Evolutionary conservation across 2,113 vertebrate species (phyloP), one percentile per base, ranked within the genome.

Genomic region (Ginglymostoma cirratum): DNA sequence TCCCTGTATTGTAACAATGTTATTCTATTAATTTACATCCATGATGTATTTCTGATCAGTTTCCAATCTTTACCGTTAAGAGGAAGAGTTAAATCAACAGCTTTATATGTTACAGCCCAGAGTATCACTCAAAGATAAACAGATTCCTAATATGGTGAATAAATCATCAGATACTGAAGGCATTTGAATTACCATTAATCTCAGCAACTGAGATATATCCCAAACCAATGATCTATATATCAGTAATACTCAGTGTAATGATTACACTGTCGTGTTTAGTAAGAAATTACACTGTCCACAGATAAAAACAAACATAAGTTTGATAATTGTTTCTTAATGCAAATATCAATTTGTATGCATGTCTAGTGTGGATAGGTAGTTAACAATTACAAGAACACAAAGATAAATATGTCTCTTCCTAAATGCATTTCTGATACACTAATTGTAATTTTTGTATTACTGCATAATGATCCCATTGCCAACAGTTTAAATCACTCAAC

Each of bases 401-500:
- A 92, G n/a, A 67, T 67, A 67, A 38, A 94, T 89, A 5, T 52
- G 10, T 55, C 83, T 93, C 61, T 45, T 94, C 70, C 93, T 45
- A 45, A 94, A 48, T 48, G 23, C 14, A 7, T 38, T 69, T 94
- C 38, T 69, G 69, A 94, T 94, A 21, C 8, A 45, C 66, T 94
- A 70, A 69, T n/a, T 69, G 92, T 94, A 66, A 45, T 48, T 69
- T 72, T 42, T 72, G 55, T 61, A 14, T 45, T 70, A 95, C 8
- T 95, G 67, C n/a, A 48, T 48, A 48, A 95, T 72, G 48, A 95
- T 95, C 93, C 48, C 24, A 45, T 72, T 95, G 45, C 45, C 67
- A 48, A 48, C 24, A 72, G 27, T 15, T 52, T 52, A n/a, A 72
- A 76, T 95, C 94, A 95, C 14, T 95, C 38, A 72, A 52, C 38